Evolutionary conservation across 1,140 invertebrate species (phyloP), one percentile per base, ranked within the genome.

Genomic region (Vanessa atalanta): DNA sequence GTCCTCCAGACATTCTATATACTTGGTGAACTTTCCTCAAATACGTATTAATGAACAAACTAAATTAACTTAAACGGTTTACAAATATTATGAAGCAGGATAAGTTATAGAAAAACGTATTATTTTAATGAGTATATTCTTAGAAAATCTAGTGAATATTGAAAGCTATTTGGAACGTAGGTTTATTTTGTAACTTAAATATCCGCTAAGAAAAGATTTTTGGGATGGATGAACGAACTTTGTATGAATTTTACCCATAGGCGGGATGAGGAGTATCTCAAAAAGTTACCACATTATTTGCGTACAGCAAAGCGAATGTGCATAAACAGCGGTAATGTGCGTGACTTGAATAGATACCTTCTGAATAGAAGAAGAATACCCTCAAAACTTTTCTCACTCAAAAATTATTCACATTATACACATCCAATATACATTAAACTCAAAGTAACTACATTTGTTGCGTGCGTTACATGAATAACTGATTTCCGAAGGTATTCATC

Each of bases 211-310:
- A 31, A 31, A 6, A 31, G 26, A 6, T 31, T 20, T 20, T 20
- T 4, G 26, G 26, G 0, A 31, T 4, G 26, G 6, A 6, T 31
- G 26, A 31, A 31, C 26, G 26, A 31, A 31, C 26, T 31, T 31
- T 6, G 6, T 43, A 43, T 43, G 37, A 43, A 43, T 43, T 3
- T 43, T 9, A 43, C 1, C 37, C 37, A 43, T 43, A 43, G 37
- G 3, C 37, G 9, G 37, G 9, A 8, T 0, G 6, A 9, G 7
- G 1, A 9, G 70, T 65, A 82, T 70, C 73, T 77, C 67, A 80
- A 84, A 77, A 80, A 86, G 82, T 86, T 83, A 78, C 82, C 79
- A 82, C 79, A 87, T 88, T 90, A 90, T 87, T 89, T 88, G 82
- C 82, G 81, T 80, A 81, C 79, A 73, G 79, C 76, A 82, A 79